A percentile compares a stretch with the other conserved stretches of the same genome.
Evolutionary conservation across 2,113 vertebrate species (phyloP).

Genomic region (Taurulus bubalis): DNA sequence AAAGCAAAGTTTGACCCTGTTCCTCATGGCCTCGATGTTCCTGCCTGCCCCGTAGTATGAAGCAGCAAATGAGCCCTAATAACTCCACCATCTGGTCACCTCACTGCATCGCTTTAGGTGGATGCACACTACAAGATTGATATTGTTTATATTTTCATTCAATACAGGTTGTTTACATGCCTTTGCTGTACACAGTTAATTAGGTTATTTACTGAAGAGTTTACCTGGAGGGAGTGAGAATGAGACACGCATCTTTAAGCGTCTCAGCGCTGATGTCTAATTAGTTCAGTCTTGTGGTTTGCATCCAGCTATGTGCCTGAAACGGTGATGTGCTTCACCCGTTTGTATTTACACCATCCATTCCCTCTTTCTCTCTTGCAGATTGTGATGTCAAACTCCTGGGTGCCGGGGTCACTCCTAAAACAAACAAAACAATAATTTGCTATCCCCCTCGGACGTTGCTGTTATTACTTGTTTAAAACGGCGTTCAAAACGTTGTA

Average conservation of each 20-base stretch:
- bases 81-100: slow-evolving; percentile 8
- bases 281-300: slow-evolving; percentile 48
- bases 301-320: slow-evolving; percentile 62
- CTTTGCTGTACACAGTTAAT: not conserved
- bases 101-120: slow-evolving; percentile 30
- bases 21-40: not conserved
- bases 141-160: not conserved
- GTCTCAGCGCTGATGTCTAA: not conserved
- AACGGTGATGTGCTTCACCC: slow-evolving; percentile 74
- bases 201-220: not conserved
- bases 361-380: slow-evolving; percentile 84
- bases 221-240: not conserved
- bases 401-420: slow-evolving; percentile 89
- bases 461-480: slow-evolving; percentile 79
- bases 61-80: not conserved
- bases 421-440: slow-evolving; percentile 75
- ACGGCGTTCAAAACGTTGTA: slow-evolving; percentile 79
- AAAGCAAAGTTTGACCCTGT: not conserved
- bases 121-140: slow-evolving; percentile 50
- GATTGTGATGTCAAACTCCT: slow-evolving; percentile 95
- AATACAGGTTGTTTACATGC: not conserved
- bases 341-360: slow-evolving; percentile 78
- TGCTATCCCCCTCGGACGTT: slow-evolving; percentile 73
- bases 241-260: not conserved
- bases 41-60: not conserved